Evolutionary conservation across 1,140 invertebrate genomes (phyloP), one percentile per base, ranked within the genome.

Genomic region (Anastatus disparis): DNA sequence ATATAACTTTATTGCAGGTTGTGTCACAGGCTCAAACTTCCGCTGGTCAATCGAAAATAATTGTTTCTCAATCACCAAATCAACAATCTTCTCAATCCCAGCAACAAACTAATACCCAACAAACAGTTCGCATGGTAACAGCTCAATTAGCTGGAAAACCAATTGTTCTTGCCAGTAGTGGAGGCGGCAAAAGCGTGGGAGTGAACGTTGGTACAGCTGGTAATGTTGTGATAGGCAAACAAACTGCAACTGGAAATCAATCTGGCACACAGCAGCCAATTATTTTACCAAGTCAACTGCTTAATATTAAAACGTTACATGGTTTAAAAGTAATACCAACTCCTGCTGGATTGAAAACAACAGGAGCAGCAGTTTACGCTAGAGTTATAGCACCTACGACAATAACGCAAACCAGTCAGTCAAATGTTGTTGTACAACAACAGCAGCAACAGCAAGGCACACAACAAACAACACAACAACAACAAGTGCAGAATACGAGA

Each of bases 251-350:
- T 17, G 20, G 24, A n/a, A 70, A 73, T 59, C 86, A 86, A 62
- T 79, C 77, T 20, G 48, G 76, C 6, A 78, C 76, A 29, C 83
- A 77, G 70, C 87, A 90, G 69, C 87, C 90, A 26, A 88, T 91
- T 13, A 89, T 91, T 7, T 81, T 91, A 58, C 89, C 90, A 0
- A 90, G 89, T 66, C 89, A 90, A 75, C 85, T 78, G 78, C 86
- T 92, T 7, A 91, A 91, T 75, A 87, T 92, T 1, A 92, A 92
- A 78, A 89, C 90, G 1, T 74, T 92, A 55, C 90, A 91, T 73
- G 90, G 89, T 0, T 83, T 92, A 10, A 92, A 92, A 78, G 90
- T 92, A 26, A 91, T 91, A 61, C 89, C 89, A 1, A 86, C 87
- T 9, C 82, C 86, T 0, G 77, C 84, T 0, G 85, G 85, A 13